phyloP scores from a whole-genome alignment of 2,888 invertebrate species.

The Phragmatobia fuliginosa region DNA sequence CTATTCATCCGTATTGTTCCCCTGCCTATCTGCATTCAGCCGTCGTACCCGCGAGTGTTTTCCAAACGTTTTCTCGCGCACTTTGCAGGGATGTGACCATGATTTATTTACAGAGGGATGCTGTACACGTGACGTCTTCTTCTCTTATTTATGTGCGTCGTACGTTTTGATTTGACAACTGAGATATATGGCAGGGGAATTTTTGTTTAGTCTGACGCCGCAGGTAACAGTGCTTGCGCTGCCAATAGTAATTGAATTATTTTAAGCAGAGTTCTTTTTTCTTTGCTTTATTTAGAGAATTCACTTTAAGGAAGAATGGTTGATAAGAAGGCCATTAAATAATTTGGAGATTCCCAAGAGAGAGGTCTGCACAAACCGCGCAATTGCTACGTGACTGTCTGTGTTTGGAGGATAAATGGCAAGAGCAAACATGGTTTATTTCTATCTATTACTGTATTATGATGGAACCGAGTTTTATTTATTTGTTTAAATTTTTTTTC shows the following conservation, averaged over 20 bases:
- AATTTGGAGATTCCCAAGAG: background rate
- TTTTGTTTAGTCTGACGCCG: constrained; percentile 20
- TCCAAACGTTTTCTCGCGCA: constrained; percentile 73
- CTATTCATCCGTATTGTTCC: constrained; percentile 44
- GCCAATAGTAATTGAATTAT: background rate
- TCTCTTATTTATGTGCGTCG: constrained; percentile 65
- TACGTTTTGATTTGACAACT: constrained; percentile 70
- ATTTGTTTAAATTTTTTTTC: background rate
- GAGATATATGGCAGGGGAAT: constrained; percentile 54
- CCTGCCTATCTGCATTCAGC: constrained; percentile 70
- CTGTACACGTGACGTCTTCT: constrained; percentile 58
- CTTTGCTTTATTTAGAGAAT: background rate
- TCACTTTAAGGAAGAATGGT: background rate
- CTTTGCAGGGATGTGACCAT: constrained; percentile 67
- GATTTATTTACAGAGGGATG: constrained; percentile 70
- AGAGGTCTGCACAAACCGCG: background rate
- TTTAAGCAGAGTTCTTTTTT: background rate
- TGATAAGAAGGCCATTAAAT: background rate
- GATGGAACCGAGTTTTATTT: background rate
- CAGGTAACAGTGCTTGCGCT: constrained; percentile 18
- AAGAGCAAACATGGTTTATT: background rate
- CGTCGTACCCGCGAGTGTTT: constrained; percentile 73
- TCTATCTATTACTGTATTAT: background rate
- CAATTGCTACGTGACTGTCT: background rate
- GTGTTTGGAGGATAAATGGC: background rate